Evolutionary conservation across 2,113 vertebrate species (phyloP).

Genomic region (Ceyx cyanopectus): DNA sequence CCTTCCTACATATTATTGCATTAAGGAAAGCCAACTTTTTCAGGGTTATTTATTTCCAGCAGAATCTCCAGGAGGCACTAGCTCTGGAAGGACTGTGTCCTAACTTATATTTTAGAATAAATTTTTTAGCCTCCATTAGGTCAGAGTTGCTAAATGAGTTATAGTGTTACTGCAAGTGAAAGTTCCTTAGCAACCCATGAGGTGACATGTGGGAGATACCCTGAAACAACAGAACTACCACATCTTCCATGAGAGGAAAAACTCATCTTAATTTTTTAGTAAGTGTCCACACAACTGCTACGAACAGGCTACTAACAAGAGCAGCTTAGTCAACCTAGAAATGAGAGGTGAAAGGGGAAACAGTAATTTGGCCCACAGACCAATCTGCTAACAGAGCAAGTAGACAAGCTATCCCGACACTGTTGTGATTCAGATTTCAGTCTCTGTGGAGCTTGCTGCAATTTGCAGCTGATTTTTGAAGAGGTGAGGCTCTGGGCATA

Average conservation of each 20-base stretch:
- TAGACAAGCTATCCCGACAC: rapidly evolving
- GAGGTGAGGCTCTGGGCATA: background rate
- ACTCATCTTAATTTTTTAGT: background rate
- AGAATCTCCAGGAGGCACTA: constrained; percentile 34
- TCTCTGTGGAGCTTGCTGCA: background rate
- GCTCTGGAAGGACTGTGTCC: background rate
- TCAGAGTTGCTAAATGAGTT: background rate
- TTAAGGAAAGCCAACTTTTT: constrained; percentile 32
- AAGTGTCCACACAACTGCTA: background rate
- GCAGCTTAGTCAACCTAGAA: background rate
- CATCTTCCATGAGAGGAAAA: background rate
- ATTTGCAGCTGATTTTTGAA: background rate
- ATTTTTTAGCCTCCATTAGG: background rate
- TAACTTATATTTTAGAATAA: background rate
- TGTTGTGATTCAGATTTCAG: rapidly evolving
- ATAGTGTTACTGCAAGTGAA: background rate
- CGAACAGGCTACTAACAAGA: background rate
- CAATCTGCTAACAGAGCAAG: rapidly evolving
- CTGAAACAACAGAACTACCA: background rate
- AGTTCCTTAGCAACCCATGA: background rate
- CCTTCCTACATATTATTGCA: constrained; percentile 57
- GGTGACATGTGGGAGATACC: background rate
- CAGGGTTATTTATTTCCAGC: constrained; percentile 34
- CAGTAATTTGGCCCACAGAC: background rate
- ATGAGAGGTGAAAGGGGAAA: background rate